Evolutionary conservation across 2,888 invertebrate species (phyloP).

Genomic region (Caenorhabditis wallacei): DNA sequence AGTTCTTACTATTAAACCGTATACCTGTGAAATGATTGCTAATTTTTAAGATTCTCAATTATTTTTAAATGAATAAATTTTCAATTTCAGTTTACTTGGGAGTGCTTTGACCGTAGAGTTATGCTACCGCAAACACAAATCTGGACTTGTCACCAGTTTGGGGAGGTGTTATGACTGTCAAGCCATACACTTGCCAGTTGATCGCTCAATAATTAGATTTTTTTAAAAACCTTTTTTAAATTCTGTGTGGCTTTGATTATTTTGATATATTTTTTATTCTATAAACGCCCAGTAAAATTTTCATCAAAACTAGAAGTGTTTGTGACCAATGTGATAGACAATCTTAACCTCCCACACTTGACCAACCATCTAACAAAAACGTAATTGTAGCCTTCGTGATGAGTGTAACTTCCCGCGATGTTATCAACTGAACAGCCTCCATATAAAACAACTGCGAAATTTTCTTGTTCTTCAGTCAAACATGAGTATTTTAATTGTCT

Average conservation of each 20-base stretch:
- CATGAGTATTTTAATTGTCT: constrained; percentile 33
- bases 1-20: constrained; percentile 55
- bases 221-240: too few relatives aligned
- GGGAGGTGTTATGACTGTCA: too few relatives aligned
- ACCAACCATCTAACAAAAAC: neutral
- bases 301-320: too few relatives aligned
- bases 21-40: constrained; percentile 31
- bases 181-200: too few relatives aligned
- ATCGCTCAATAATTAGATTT: too few relatives aligned
- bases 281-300: too few relatives aligned
- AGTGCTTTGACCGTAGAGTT: too few relatives aligned
- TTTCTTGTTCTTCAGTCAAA: neutral
- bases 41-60: neutral
- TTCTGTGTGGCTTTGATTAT: too few relatives aligned
- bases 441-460: neutral
- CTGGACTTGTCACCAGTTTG: too few relatives aligned
- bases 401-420: neutral
- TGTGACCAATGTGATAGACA: neutral
- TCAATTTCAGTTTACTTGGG: too few relatives aligned
- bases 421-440: neutral
- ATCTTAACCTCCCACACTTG: neutral
- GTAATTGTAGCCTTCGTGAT: neutral
- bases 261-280: too few relatives aligned
- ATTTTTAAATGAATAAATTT: neutral
- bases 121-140: too few relatives aligned